Evolutionary conservation across 2,888 invertebrate genomes (phyloP), one percentile per base, ranked within the genome.

Genomic region (Prenolepis imparis): DNA sequence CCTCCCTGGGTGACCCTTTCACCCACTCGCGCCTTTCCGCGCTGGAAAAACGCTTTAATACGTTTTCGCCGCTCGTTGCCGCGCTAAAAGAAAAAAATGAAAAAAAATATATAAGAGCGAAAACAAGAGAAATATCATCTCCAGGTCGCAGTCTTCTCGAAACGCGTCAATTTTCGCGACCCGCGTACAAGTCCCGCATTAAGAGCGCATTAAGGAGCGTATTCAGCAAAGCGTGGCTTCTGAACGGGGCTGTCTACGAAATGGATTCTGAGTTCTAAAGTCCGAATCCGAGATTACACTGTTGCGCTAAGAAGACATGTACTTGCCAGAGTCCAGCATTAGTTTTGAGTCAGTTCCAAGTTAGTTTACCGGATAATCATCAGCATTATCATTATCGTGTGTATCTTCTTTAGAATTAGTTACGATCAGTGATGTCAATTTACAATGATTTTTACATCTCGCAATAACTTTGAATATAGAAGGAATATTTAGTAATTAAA

Each of bases 41-140:
- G 74, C 82, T 86, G 86, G 86, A 85, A 90, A 89, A 90, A 90
- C 88, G 88, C 86, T 90, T 90, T 90, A 90, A 90, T 90, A 90
- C 90, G 87, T 90, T 90, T 88, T 90, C 81, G 83, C 83, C 84
- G 86, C 84, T 81, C 86, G 88, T 84, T 78, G 86, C 77, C 88
- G 86, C 81, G 82, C 78, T 82, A 66, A 72, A 74, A 41, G 74
- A 68, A 67, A 77, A 73, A 59, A 21, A 3, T 1, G 28, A 3
- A 3, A 63, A 61, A 36, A 36, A 67, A 61, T n/a, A 12, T 44
- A 15, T 1, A 36, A 61, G 28, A 36, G 36, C 21, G 80, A 61
- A 84, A 78, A 86, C 77, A 77, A 70, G 70, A 82, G 41, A 83
- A 85, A 85, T 82, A 86, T 83, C 86, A 80, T 67, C 83, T 67